Percentiles rank a stretch among this genome's conserved stretches.
Conservation (phyloP, 1,140 invertebrate genomes). For the Drosophila teissieri region DNA sequence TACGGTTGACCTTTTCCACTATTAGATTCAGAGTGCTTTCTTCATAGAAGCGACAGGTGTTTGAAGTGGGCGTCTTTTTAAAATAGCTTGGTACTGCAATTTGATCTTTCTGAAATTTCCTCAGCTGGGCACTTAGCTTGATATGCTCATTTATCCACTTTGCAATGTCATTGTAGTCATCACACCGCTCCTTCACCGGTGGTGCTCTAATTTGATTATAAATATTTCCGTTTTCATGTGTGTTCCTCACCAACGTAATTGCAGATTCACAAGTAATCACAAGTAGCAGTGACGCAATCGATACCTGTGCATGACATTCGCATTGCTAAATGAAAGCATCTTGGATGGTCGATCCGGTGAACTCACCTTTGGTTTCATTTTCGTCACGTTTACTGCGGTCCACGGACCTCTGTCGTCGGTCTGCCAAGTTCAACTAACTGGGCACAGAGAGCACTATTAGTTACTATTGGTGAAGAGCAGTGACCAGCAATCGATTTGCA, state of each 20-base stretch:
- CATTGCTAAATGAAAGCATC: background rate
- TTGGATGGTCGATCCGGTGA: background rate
- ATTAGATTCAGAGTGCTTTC: constrained; percentile 18
- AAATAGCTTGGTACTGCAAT: constrained; percentile 5
- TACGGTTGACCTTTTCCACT: constrained; percentile 10
- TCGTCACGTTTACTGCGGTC: constrained; percentile 43
- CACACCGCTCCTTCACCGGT: background rate
- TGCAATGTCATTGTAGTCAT: constrained; percentile 11
- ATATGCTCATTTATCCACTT: constrained; percentile 48
- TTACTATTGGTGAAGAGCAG: background rate
- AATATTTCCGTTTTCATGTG: background rate
- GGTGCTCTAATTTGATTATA: background rate
- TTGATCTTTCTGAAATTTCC: constrained; percentile 27
- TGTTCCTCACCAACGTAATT: constrained; percentile 2
- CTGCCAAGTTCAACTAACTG: constrained; percentile 53
- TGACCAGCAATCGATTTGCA: constrained; percentile 57
- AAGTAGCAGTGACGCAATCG: constrained; percentile 31
- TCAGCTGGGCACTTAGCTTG: constrained; percentile 17
- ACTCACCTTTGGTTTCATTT: constrained; percentile 50
- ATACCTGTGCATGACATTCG: constrained; percentile 21
- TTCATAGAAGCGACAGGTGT: constrained; percentile 43
- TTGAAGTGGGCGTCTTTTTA: background rate
- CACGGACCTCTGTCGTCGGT: constrained; percentile 10
- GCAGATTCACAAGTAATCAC: constrained; percentile 32
- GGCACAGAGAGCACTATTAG: constrained; percentile 9